Conservation (phyloP, 2,797 vertebrate species). For the Graptemys geographica region DNA sequence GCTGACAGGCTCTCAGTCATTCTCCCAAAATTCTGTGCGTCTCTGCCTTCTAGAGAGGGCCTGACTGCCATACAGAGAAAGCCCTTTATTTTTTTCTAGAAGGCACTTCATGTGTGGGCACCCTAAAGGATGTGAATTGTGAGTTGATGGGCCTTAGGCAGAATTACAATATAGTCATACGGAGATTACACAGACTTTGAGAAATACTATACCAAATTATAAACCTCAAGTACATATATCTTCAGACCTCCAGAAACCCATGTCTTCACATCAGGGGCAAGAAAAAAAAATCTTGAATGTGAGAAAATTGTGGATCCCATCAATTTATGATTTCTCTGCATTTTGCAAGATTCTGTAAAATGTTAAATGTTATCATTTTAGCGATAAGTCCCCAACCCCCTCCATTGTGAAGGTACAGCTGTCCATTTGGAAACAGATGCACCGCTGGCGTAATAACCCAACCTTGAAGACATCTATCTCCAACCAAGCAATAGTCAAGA, state of each 20-base stretch:
- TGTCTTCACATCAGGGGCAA: not conserved
- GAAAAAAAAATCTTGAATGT: not conserved
- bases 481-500: not conserved
- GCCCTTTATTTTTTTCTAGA: not conserved
- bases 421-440: conserved; percentile 9
- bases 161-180: not conserved
- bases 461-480: not conserved
- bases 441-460: not conserved
- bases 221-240: not conserved
- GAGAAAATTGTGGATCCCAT: not conserved
- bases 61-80: conserved; percentile 29
- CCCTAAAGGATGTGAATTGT: not conserved
- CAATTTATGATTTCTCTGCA: not conserved
- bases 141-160: not conserved
- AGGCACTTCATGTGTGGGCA: not conserved
- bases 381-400: not conserved
- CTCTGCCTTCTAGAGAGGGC: not conserved
- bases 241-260: not conserved
- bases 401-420: not conserved
- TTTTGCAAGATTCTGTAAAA: conserved; percentile 21
- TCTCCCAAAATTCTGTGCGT: conserved; percentile 2
- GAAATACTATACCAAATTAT: not conserved
- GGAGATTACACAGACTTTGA: not conserved
- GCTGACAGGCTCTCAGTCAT: not conserved
- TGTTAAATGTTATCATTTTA: not conserved